Base-by-base conservation (phyloP, 2,113 vertebrate genomes). In the Tonatia bakeri region DNA sequence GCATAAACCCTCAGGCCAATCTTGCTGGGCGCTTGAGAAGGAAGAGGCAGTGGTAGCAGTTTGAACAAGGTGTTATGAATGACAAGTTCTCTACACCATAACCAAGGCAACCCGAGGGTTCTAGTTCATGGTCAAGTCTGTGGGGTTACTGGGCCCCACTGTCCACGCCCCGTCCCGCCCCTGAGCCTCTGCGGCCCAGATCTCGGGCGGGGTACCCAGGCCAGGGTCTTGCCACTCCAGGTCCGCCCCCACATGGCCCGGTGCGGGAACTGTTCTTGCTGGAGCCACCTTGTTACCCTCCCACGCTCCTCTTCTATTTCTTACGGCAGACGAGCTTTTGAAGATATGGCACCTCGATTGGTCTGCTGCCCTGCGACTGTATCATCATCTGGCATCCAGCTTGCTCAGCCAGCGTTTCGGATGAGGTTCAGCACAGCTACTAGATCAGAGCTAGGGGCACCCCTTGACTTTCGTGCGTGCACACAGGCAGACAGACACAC, bases 41-140 rank as follows among this genome's bases (percentile, higher is more conserved):
- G 26, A 16, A 72, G 64, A 95, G 82, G 47, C 67, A n/a, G 36
- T 19, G 1, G 0, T 36, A 64, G 83, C 50, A 7, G 1, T 83
- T 33, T 47, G 73, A 75, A 95, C 59, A 7, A 15, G n/a, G 45
- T 56, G 59, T 87, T 70, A 56, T 38, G 28, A 94, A 76, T 14
- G 43, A 95, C 87, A 40, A 47, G 76, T 56, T 90, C 45, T 54
- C 76, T 56, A 90, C 91, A 59, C 61, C 65, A 61, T 45, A 56
- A 67, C 33, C 52, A 13, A 36, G 64, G 45, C 36, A 52, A 87
- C 83, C 64, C 1, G 17, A 92, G 87, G 54, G 81, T 31, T 81
- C 1, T 72, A 90, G 96, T 92, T 98, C 97, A 97, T 2, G 96
- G 96, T 94, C 96, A 97, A 97, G 90, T 88, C 43, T 64, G 40